Base-by-base conservation (phyloP, 2,888 invertebrate species). In the Eumerus sabulonum region DNA sequence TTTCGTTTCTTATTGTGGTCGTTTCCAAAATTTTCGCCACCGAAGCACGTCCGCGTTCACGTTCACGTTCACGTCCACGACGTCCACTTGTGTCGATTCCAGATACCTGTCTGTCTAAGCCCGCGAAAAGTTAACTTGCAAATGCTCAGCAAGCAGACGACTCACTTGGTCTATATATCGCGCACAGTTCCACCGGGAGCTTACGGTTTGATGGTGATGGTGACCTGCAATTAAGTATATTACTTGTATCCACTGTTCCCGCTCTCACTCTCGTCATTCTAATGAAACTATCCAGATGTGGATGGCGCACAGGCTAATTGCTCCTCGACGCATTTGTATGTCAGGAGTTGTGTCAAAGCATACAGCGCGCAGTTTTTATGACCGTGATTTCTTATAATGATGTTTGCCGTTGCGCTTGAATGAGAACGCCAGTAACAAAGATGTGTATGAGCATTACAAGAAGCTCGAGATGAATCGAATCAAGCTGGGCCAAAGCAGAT, bases 131-230 rank as follows among this genome's bases (percentile, higher is more conserved):
- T 63, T 53, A 68, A 79, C 67, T 63, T 67, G 53, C 59, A 67
- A 79, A 79, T 79, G 73, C 57, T 72, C 67, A 38, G 45, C 45
- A 35, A 59, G 14, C 45, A 27, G 17, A 51, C 73, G 47, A 27
- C 59, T 59, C 63, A 59, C 57, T 62, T 73, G 68, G 68, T 17
- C 68, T 79, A 77, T 77, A 77, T 77, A 67, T 53, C 72, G 7
- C 44, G 27, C 38, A 57, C 51, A 19, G 68, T 18, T 48, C n/a
- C 13, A 27, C 27, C 27, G 27, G 27, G 27, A 27, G 27, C 27
- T 27, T 19, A 48, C 18, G 51, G 18, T 19, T 56, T 40, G 27
- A 27, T 27, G 7, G 27, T 27, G 27, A 13, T 40, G 13, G 57
- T 51, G 67, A 59, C 71, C 76, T 50, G 67, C 77, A 57, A 67